Base-by-base conservation (phyloP, 2,113 vertebrate species). In the Albula glossodonta region DNA sequence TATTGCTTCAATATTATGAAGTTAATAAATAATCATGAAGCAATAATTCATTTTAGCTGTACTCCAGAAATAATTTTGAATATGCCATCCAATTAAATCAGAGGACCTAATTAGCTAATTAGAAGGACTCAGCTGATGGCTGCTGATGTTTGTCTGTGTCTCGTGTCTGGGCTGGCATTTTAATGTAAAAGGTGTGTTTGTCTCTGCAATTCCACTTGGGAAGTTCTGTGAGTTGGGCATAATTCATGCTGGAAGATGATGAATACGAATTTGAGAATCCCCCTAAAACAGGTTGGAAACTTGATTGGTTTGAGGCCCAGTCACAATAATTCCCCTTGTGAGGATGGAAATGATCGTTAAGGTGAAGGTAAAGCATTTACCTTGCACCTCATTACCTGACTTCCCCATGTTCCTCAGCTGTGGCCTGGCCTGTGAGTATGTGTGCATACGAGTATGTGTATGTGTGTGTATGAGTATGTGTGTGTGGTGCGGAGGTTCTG, bases 381-480 rank as follows among this genome's bases (percentile, higher is more conserved):
- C 31, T 41, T 41, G 31, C 31, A 41, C 31, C 31, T 41, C 31
- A 41, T 41, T 41, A 41, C 31, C 31, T 41, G 31, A 41, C 31
- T 41, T 41, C 31, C 31, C 31, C 31, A 41, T 1, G 31, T 41
- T 41, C 31, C 31, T 41, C 31, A 41, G 0, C 31, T 78, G 70
- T 31, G 60, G 48, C 22, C 83, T 70, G 49, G 79, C 57, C 70
- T 53, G 31, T 60, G 83, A 52, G 74, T 80, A 74, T 70, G 51
- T 51, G 7, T 51, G 53, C 50, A 13, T 53, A 84, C 77, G 80
- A 78, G 83, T 56, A 79, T 52, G 70, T 41, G 56, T 31, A 78
- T 84, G 48, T 84, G n/a, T 52, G 66, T 77, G 60, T 41, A 79
- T 63, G 66, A 53, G 83, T 56, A 41, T 81, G 85, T 83, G 17